Evolutionary conservation across 2,888 invertebrate genomes (phyloP).

Genomic region (Nephrotoma flavescens): DNA sequence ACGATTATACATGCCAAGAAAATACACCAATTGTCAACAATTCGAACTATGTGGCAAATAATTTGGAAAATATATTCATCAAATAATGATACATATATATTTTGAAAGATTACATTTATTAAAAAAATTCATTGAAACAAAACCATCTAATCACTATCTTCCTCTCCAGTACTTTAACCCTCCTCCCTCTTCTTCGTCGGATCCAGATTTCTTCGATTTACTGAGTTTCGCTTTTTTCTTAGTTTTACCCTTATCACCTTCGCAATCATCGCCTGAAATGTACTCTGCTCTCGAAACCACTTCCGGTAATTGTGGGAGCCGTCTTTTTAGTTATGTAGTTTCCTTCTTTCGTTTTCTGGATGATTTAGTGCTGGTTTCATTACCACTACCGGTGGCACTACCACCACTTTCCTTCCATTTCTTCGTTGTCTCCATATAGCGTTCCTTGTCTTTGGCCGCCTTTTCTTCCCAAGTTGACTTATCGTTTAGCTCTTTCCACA

Average conservation of each 20-base stretch:
- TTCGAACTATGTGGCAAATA: neutral
- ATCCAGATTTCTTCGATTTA: neutral
- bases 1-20: too few relatives aligned
- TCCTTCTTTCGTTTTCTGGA: conserved; percentile 1
- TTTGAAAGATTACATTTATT: neutral
- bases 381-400: conserved; percentile 16
- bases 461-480: conserved; percentile 85
- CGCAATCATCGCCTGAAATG: conserved; percentile 59
- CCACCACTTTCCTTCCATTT: conserved; percentile 70
- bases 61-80: neutral
- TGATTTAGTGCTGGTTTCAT: conserved; percentile 9
- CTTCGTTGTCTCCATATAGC: conserved; percentile 76
- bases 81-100: neutral
- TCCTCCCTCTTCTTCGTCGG: neutral
- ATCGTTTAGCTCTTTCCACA: conserved; percentile 81
- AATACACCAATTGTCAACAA: too few relatives aligned
- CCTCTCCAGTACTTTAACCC: neutral
- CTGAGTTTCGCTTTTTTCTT: conserved; percentile 19
- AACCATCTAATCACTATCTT: conserved; percentile 1
- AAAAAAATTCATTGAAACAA: neutral
- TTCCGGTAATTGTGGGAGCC: conserved; percentile 8
- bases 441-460: conserved; percentile 69
- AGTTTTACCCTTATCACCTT: conserved; percentile 18
- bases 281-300: conserved; percentile 81
- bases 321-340: neutral